Evolutionary conservation across 2,888 invertebrate genomes (phyloP).

Genomic region (Mycalesis mineus): DNA sequence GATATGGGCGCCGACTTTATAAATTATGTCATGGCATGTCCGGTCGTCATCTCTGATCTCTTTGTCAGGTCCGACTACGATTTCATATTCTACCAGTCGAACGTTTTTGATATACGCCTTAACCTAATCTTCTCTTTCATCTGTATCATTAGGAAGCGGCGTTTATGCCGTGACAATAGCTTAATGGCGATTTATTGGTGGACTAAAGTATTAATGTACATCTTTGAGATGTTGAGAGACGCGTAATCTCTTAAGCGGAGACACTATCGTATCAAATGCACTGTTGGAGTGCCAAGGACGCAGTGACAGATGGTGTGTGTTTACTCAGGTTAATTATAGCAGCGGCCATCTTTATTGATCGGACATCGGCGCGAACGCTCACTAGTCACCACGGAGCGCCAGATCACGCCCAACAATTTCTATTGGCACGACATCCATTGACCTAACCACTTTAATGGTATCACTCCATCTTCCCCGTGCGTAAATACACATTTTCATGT

Average conservation of each 20-base stretch:
- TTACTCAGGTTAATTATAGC: constrained; percentile 47
- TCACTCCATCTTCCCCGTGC: constrained; percentile 44
- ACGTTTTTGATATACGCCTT: constrained; percentile 53
- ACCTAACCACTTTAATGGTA: constrained; percentile 45
- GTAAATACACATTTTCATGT: constrained; percentile 33
- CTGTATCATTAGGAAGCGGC: constrained; percentile 39
- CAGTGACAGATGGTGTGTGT: constrained; percentile 45
- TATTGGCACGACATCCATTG: constrained; percentile 60
- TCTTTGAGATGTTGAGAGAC: constrained; percentile 28
- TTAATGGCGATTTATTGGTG: constrained; percentile 45
- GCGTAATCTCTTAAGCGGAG: constrained; percentile 28
- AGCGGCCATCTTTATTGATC: constrained; percentile 54
- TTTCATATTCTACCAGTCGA: constrained; percentile 44
- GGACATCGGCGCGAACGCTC: constrained; percentile 48
- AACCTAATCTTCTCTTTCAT: constrained; percentile 46
- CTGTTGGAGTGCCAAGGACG: constrained; percentile 42
- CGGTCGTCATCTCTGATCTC: constrained; percentile 63
- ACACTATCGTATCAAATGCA: constrained; percentile 30
- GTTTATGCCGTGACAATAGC: constrained; percentile 45
- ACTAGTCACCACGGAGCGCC: constrained; percentile 34
- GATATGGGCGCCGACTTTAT: constrained; percentile 62
- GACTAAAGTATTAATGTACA: constrained; percentile 29
- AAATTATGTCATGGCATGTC: constrained; percentile 72
- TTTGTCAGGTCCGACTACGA: constrained; percentile 49
- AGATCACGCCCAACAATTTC: constrained; percentile 60